These are phyloP conservation scores for Pachycephus smyrnensis DNA, from an alignment of 2,888 invertebrate genomes.

Conservation along the genomic window DNA sequence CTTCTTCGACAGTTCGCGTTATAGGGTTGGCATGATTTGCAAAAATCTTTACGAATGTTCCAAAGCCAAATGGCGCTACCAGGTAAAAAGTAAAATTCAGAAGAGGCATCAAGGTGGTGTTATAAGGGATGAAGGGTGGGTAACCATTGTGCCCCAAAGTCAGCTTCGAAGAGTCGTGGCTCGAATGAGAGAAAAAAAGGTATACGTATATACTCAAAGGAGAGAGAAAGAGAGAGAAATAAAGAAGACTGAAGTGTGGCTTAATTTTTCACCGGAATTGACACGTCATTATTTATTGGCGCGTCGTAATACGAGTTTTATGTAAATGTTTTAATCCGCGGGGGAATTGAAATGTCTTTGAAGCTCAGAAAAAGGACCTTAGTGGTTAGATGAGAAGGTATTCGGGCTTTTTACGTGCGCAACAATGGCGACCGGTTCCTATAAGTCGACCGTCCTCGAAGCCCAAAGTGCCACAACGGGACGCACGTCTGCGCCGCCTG, in stretches of 20 bases:
- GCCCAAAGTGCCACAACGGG: constrained; percentile 3
- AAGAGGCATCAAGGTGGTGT: constrained; percentile 21
- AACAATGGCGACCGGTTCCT: constrained; percentile 8
- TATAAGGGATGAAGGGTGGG: constrained; percentile 30
- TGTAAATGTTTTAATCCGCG: constrained; percentile 58
- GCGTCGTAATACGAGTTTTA: constrained; percentile 49
- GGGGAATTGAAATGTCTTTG: constrained; percentile 48
- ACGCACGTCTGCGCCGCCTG: not conserved
- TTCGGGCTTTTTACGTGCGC: constrained; percentile 1
- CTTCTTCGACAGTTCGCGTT: not conserved
- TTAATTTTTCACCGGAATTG: constrained; percentile 57
- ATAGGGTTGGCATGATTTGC: constrained; percentile 47
- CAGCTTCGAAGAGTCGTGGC: constrained; percentile 24
- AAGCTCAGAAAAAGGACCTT: constrained; percentile 11
- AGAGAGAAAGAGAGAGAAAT: constrained; percentile 19
- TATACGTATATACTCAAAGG: constrained; percentile 2
- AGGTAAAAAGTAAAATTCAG: constrained; percentile 36
- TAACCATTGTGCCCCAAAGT: constrained; percentile 16
- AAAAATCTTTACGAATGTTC: constrained; percentile 35
- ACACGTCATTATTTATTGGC: constrained; percentile 31
- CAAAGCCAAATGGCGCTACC: constrained; percentile 21
- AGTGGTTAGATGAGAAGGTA: not conserved
- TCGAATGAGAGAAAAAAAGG: constrained; percentile 15
- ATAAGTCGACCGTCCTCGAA: constrained; percentile 14
- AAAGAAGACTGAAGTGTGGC: constrained; percentile 21